A percentile compares a stretch with the other conserved stretches of the same genome.
phyloP scores from a whole-genome alignment of 2,888 invertebrate species.

The Nymphalis polychloros region DNA sequence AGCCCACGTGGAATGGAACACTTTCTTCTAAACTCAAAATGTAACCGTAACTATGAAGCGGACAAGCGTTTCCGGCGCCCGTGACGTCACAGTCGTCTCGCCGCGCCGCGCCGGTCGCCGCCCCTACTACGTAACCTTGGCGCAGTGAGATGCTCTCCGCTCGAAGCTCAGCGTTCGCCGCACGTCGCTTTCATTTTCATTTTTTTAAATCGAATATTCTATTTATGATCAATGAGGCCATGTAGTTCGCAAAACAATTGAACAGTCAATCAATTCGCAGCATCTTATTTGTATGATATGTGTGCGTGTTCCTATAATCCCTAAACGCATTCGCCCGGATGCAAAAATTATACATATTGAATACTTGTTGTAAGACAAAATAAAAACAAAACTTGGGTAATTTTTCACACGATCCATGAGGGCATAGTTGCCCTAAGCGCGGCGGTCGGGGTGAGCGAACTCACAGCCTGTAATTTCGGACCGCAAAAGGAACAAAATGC shows the following conservation, averaged over 20 bases:
- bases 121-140: slow-evolving; percentile 75
- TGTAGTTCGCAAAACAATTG: slow-evolving; percentile 35
- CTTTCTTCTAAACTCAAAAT: slow-evolving; percentile 81
- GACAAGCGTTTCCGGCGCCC: slow-evolving; percentile 79
- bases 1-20: slow-evolving; percentile 65
- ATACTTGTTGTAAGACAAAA: slow-evolving; percentile 73
- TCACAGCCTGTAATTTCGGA: slow-evolving; percentile 80
- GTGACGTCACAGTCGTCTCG: slow-evolving; percentile 77
- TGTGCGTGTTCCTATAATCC: slow-evolving; percentile 33
- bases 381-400: slow-evolving; percentile 75
- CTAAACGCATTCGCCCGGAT: slow-evolving; percentile 61
- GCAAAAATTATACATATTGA: slow-evolving; percentile 74
- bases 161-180: slow-evolving; percentile 43
- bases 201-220: slow-evolving; percentile 57
- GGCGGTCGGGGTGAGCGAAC: slow-evolving; percentile 77
- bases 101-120: slow-evolving; percentile 63
- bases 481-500: slow-evolving; percentile 80
- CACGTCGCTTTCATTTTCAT: slow-evolving; percentile 68
- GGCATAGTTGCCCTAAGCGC: slow-evolving; percentile 79
- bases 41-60: slow-evolving; percentile 79
- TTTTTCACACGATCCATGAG: slow-evolving; percentile 79
- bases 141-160: slow-evolving; percentile 47
- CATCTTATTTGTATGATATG: slow-evolving; percentile 32
- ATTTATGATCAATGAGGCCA: slow-evolving; percentile 36
- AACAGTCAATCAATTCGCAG: slow-evolving; percentile 35